Evolutionary conservation across 2,113 vertebrate genomes (phyloP).

Genomic region (Semnornis frantzii): DNA sequence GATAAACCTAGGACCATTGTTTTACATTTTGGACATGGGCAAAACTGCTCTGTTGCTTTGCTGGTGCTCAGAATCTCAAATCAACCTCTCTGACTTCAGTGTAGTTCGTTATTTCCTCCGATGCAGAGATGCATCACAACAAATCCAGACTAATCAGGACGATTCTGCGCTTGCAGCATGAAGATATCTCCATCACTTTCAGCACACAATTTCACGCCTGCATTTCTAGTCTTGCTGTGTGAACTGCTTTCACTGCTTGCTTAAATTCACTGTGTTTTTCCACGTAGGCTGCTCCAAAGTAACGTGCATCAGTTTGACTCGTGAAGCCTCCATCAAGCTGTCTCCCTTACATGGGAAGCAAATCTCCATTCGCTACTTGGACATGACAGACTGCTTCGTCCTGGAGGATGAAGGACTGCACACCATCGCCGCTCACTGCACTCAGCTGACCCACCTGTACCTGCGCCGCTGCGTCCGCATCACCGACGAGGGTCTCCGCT

Average conservation of each 20-base stretch:
- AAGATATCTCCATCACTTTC: background rate
- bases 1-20: background rate
- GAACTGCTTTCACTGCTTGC: background rate
- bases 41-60: background rate
- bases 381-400: conserved; percentile 97
- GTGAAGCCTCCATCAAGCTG: conserved; percentile 90
- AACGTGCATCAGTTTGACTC: conserved; percentile 94
- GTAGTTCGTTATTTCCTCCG: background rate
- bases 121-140: background rate
- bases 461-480: conserved; percentile 93
- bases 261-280: background rate
- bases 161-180: background rate
- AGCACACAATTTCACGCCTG: accelerated
- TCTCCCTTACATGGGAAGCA: conserved; percentile 91
- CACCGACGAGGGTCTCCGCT: conserved; percentile 93
- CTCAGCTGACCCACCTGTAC: conserved; percentile 95
- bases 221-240: background rate
- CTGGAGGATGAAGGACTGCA: conserved; percentile 95
- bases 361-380: conserved; percentile 93
- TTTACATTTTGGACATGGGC: background rate
- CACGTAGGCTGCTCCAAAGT: conserved; percentile 95
- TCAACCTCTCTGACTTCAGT: background rate
- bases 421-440: conserved; percentile 96
- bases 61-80: background rate
- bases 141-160: background rate